Conservation (phyloP, 2,797 vertebrate species). For the Harpagifer antarcticus region DNA sequence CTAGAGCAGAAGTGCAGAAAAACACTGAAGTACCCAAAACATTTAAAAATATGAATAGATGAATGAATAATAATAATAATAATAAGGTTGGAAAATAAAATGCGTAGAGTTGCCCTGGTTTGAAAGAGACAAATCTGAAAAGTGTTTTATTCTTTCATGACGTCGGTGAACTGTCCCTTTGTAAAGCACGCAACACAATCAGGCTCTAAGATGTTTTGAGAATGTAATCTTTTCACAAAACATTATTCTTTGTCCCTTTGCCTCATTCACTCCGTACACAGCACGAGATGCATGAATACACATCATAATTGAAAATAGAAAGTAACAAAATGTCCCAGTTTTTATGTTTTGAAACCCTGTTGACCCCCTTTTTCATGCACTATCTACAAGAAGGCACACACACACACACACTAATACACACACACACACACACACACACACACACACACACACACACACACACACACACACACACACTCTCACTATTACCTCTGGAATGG, state of each 20-base stretch:
- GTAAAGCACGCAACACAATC: background rate
- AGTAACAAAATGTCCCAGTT: constrained; percentile 4
- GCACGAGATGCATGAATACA: background rate
- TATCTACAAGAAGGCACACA: constrained; percentile 41
- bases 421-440: too few species aligned
- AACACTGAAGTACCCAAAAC: too few species aligned
- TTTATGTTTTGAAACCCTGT: constrained; percentile 29
- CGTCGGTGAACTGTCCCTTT: background rate
- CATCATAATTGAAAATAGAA: background rate
- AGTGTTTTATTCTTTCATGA: background rate
- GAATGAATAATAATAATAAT: background rate
- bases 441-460: too few species aligned
- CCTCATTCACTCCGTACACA: background rate
- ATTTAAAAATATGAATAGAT: too few species aligned
- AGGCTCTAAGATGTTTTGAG: background rate
- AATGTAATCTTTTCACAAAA: background rate
- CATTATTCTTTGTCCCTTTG: background rate
- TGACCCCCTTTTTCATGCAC: constrained; percentile 38
- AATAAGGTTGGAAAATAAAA: background rate
- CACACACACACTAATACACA: too few species aligned
- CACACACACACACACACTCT: constrained; percentile 27
- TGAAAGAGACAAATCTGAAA: background rate
- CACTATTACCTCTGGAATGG: constrained; percentile 70
- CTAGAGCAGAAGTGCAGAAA: too few species aligned
- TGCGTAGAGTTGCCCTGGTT: background rate